These are phyloP conservation scores for Conchocele bisecta DNA, from an alignment of 2,888 invertebrate species.

Conservation along the genomic window DNA sequence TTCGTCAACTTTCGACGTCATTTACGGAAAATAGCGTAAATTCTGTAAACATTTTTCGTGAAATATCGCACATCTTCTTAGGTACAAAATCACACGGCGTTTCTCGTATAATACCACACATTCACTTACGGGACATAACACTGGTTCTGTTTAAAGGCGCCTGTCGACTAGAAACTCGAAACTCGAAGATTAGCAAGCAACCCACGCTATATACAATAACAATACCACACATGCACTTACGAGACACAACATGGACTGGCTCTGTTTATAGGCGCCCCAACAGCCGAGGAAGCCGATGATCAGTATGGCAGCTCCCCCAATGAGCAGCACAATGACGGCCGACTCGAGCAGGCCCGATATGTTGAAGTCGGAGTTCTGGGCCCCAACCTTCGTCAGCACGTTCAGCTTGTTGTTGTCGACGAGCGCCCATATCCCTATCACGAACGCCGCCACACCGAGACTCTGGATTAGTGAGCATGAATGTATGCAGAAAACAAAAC, in stretches of 20 bases:
- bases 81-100: too few species aligned
- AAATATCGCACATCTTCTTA: too few species aligned
- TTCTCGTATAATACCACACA: too few species aligned
- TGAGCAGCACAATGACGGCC: conserved; percentile 52
- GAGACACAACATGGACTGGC: conserved; percentile 43
- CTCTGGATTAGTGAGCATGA: too few species aligned
- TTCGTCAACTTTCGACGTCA: too few species aligned
- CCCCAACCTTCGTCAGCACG: conserved; percentile 50
- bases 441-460: conserved; percentile 52
- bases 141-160: conserved; percentile 51
- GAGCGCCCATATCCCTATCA: conserved; percentile 54
- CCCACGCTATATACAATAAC: too few species aligned
- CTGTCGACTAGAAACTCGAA: too few species aligned
- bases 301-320: conserved; percentile 52
- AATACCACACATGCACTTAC: too few species aligned
- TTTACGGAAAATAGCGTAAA: too few species aligned
- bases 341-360: conserved; percentile 49
- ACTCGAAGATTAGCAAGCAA: too few species aligned
- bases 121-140: conserved; percentile 52
- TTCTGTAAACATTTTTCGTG: too few species aligned
- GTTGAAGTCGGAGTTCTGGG: conserved; percentile 41
- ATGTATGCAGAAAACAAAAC: too few species aligned
- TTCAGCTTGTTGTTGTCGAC: conserved; percentile 58
- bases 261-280: conserved; percentile 57
- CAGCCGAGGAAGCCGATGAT: conserved; percentile 58